Evolutionary conservation across 2,797 vertebrate genomes (phyloP).

Genomic region (Poeciliopsis infans): DNA sequence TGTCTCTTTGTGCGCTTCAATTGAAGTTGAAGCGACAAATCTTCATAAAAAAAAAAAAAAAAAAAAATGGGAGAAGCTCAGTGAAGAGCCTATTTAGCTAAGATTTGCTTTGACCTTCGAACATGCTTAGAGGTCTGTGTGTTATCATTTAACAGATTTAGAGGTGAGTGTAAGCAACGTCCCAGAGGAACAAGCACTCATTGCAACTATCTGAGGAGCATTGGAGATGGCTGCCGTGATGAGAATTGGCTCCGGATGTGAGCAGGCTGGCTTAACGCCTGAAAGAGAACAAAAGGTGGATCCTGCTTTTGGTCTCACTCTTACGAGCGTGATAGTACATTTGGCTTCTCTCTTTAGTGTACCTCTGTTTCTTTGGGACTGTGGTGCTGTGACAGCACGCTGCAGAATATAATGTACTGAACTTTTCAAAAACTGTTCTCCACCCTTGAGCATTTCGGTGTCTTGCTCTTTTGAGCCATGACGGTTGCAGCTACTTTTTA

Average conservation of each 20-base stretch:
- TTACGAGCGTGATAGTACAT: slow-evolving; percentile 28
- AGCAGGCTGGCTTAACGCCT: slow-evolving; percentile 50
- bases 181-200: slow-evolving; percentile 30
- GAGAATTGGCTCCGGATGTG: slow-evolving; percentile 51
- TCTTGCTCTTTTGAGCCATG: neutral
- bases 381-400: slow-evolving; percentile 12
- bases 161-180: slow-evolving; percentile 47
- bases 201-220: slow-evolving; percentile 38
- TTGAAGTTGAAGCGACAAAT: slow-evolving; percentile 23
- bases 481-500: neutral
- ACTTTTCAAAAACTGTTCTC: neutral
- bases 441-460: neutral
- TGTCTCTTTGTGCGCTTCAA: slow-evolving; percentile 32
- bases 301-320: slow-evolving; percentile 43
- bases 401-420: slow-evolving; percentile 48
- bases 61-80: slow-evolving; percentile 8
- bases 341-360: slow-evolving; percentile 35
- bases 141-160: slow-evolving; percentile 23
- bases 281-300: slow-evolving; percentile 61
- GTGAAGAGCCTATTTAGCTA: slow-evolving; percentile 16
- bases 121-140: slow-evolving; percentile 12
- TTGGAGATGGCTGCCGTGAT: slow-evolving; percentile 39
- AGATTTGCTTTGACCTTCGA: slow-evolving; percentile 34
- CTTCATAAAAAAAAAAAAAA: slow-evolving; percentile 26
- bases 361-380: slow-evolving; percentile 32